Base-by-base conservation (phyloP, 2,797 vertebrate genomes). In the Bufotes viridis region DNA sequence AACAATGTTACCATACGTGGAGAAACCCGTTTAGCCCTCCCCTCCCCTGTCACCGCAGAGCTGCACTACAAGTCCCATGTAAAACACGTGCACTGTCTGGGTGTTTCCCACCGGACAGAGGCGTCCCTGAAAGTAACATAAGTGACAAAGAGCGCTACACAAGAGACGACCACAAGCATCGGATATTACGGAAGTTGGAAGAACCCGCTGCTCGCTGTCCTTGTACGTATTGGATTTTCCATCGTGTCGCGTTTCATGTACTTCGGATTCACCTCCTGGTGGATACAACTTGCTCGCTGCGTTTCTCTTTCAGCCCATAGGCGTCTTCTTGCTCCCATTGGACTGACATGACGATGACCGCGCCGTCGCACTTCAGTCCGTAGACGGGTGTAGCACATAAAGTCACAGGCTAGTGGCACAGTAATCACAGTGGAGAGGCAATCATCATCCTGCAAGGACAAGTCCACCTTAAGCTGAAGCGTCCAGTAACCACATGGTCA, bases 371-470 rank as follows among this genome's bases (percentile, higher is more conserved):
- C 55, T 78, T 78, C 49, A 29, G 49, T 82, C 58, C 69, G 74
- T 17, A 51, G 70, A 83, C 74, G 60, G 67, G 83, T 51, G 75
- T 78, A 49, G 70, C 15, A 61, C 92, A 86, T 90, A 90, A 90
- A 91, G 91, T 93, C 90, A 86, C 91, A 93, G 93, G 88, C 89
- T 91, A 82, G 76, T 89, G 91, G 92, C 91, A 91, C 90, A 91
- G 88, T 91, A 92, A 90, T 95, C 92, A 94, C 93, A 94, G 90
- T 94, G 93, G 92, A 93, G 81, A 91, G 92, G 42, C 42, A 88
- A 0, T 18, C 88, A 86, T 92, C 89, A 91, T 92, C 91, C 92
- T 91, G 92, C 91, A 91, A 87, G 57, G 60, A 82, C 69, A 72
- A 76, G 61, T 89, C 63, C 87, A 85, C 82, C 87, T 80, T 78